Conservation (phyloP, 2,888 invertebrate species). For the Dioctria rufipes region DNA sequence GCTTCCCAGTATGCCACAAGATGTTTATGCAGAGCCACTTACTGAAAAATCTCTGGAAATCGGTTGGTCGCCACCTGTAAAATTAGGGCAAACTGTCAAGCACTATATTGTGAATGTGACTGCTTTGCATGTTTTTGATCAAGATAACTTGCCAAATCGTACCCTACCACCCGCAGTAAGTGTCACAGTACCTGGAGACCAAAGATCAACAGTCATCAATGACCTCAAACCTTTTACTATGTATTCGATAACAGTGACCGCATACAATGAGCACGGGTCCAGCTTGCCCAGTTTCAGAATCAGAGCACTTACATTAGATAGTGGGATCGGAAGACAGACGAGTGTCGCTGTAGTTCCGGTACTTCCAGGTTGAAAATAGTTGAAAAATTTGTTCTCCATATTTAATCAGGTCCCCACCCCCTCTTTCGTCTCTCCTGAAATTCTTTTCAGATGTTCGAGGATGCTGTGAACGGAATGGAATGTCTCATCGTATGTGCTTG, state of each 20-base stretch:
- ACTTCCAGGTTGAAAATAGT: conserved; percentile 72
- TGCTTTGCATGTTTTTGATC: conserved; percentile 79
- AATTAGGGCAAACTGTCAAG: conserved; percentile 77
- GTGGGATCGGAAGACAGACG: conserved; percentile 76
- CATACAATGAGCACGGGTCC: conserved; percentile 81
- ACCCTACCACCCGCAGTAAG: conserved; percentile 69
- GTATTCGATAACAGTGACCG: conserved; percentile 85
- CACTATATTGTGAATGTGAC: conserved; percentile 83
- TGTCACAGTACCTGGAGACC: conserved; percentile 75
- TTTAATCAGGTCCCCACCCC: not conserved
- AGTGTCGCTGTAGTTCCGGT: conserved; percentile 77
- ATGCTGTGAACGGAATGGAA: conserved; percentile 81
- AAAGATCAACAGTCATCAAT: conserved; percentile 75
- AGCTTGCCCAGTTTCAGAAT: conserved; percentile 84
- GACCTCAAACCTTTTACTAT: conserved; percentile 84
- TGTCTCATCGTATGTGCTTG: conserved; percentile 82
- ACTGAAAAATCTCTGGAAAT: conserved; percentile 82
- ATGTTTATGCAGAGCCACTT: conserved; percentile 80
- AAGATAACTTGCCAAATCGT: conserved; percentile 64
- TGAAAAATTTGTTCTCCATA: not conserved
- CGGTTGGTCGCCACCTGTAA: conserved; percentile 79
- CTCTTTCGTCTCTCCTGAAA: too few relatives aligned
- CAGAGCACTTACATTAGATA: conserved; percentile 81
- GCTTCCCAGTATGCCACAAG: conserved; percentile 82
- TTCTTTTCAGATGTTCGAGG: conserved; percentile 74